These are phyloP conservation scores for Columbina picui DNA, from an alignment of 2,113 vertebrate genomes.

Conservation along the genomic window DNA sequence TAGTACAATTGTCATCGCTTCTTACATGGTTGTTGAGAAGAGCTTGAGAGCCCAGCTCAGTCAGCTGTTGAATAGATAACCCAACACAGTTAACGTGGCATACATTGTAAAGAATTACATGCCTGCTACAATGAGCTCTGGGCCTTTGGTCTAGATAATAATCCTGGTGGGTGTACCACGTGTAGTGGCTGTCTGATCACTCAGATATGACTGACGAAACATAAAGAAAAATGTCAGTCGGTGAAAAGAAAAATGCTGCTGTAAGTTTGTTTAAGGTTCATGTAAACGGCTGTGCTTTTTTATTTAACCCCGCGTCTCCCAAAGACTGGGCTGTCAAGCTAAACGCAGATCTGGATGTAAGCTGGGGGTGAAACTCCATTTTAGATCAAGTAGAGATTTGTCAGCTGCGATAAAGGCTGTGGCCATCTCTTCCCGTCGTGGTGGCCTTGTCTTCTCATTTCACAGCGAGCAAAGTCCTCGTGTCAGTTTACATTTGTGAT, in stretches of 20 bases:
- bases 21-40: conserved; percentile 86
- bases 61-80: conserved; percentile 95
- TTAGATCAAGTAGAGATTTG: background rate
- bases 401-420: background rate
- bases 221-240: conserved; percentile 91
- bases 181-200: conserved; percentile 92
- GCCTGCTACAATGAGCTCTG: conserved; percentile 86
- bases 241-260: conserved; percentile 81
- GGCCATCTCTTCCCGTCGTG: background rate
- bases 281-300: conserved; percentile 52
- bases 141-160: conserved; percentile 94
- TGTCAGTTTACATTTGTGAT: background rate
- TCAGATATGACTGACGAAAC: conserved; percentile 88
- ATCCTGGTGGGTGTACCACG: conserved; percentile 85
- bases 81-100: conserved; percentile 91
- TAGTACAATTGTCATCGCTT: conserved; percentile 85
- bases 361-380: background rate
- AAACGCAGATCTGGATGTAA: background rate
- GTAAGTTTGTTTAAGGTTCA: conserved; percentile 92
- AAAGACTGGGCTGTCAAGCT: conserved; percentile 9
- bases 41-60: conserved; percentile 85
- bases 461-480: background rate
- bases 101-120: conserved; percentile 93
- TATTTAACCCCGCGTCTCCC: conserved; percentile 74
- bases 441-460: conserved; percentile 8